Evolutionary conservation across 1,140 invertebrate genomes (phyloP).

Genomic region (Zaprionus vittiger): DNA sequence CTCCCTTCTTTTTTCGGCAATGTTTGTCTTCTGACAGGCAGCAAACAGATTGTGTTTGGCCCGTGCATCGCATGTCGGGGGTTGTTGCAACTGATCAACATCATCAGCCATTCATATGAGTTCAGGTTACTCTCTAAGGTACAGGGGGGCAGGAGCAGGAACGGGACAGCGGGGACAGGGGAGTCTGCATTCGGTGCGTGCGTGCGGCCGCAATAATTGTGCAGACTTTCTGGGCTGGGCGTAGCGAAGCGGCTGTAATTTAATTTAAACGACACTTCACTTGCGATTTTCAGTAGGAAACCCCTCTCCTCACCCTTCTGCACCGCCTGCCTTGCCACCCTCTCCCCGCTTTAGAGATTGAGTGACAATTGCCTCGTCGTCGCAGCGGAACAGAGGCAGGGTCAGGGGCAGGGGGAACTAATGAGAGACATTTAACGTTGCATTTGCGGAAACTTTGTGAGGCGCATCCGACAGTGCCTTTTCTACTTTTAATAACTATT

Average conservation of each 20-base stretch:
- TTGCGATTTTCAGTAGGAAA: conserved; percentile 55
- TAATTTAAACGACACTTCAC: conserved; percentile 81
- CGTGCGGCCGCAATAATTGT: conserved; percentile 58
- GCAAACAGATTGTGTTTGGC: conserved; percentile 77
- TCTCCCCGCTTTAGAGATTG: conserved; percentile 41
- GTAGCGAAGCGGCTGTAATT: conserved; percentile 76
- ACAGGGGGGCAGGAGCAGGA: background rate
- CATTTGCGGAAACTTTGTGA: conserved; percentile 42
- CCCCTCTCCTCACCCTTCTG: background rate
- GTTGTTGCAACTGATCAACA: conserved; percentile 47
- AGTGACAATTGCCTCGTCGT: conserved; percentile 44
- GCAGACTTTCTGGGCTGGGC: conserved; percentile 35
- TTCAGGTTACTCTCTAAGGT: conserved; percentile 24
- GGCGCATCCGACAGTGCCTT: conserved; percentile 41
- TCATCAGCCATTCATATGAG: conserved; percentile 24
- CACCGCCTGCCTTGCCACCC: conserved; percentile 9
- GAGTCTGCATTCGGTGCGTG: conserved; percentile 30
- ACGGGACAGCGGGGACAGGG: background rate
- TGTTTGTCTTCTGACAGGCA: conserved; percentile 78
- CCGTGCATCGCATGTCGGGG: conserved; percentile 46
- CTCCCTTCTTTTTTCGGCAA: conserved; percentile 13
- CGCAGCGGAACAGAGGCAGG: background rate
- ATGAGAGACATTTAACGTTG: conserved; percentile 70
- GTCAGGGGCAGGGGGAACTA: conserved; percentile 47
- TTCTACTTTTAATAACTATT: conserved; percentile 71